phyloP scores from a whole-genome alignment of 2,888 invertebrate species.

The Omphaloscelis lunosa region DNA sequence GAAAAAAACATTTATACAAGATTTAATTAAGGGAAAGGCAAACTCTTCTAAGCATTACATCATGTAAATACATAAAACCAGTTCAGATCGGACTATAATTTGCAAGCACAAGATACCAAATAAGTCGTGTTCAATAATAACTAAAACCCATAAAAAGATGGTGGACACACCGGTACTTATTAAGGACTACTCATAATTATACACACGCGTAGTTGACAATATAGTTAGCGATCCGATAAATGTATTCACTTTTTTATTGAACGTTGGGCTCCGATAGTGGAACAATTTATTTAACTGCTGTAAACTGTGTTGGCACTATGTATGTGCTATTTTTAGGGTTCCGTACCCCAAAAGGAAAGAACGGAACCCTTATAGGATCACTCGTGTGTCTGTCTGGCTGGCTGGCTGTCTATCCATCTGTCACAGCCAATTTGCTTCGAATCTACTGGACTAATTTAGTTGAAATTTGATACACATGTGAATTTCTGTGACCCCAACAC shows the following conservation, averaged over 20 bases:
- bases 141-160: slow-evolving; percentile 39
- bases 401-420: no score
- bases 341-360: no score
- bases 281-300: slow-evolving; percentile 6
- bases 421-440: no score
- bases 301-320: background rate
- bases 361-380: no score
- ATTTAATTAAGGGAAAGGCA: background rate
- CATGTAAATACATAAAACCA: background rate
- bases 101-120: slow-evolving; percentile 29
- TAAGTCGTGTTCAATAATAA: slow-evolving; percentile 41
- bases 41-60: background rate
- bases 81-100: slow-evolving; percentile 17
- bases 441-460: no score
- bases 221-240: slow-evolving; percentile 36
- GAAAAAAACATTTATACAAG: background rate
- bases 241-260: slow-evolving; percentile 17
- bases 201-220: slow-evolving; percentile 30
- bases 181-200: slow-evolving; percentile 26
- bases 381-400: no score
- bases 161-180: slow-evolving; percentile 28
- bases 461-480: no score
- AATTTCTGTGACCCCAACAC: no score
- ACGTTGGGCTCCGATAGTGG: background rate
- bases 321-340: no score